These are phyloP conservation scores for Anarrhichthys ocellatus DNA, from an alignment of 2,113 vertebrate species.

Conservation along the genomic window DNA sequence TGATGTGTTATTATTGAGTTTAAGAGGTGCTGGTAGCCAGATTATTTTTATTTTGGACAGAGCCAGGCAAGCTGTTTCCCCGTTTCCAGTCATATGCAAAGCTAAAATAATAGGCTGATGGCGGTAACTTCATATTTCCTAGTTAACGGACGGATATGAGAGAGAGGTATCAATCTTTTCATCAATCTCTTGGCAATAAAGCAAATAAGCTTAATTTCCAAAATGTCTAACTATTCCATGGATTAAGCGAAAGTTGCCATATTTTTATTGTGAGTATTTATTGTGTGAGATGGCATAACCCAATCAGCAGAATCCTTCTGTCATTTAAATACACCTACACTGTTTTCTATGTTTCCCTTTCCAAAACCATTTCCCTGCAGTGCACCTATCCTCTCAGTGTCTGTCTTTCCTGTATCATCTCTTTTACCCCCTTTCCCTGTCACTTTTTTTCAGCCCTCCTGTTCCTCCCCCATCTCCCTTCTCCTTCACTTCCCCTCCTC, in stretches of 20 bases:
- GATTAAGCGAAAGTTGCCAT: background rate
- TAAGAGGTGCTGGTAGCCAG: background rate
- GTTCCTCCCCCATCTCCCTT: slow-evolving; percentile 17
- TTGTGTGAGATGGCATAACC: background rate
- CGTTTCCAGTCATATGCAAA: background rate
- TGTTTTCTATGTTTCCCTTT: background rate
- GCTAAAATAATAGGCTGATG: background rate
- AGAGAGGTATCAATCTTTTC: background rate
- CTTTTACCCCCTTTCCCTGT: slow-evolving; percentile 1
- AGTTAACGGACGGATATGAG: background rate
- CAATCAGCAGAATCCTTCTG: background rate
- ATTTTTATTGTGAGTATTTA: background rate
- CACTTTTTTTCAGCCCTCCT: slow-evolving; percentile 16
- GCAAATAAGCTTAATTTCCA: background rate
- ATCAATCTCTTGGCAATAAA: background rate
- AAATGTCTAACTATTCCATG: background rate
- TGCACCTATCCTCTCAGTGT: slow-evolving; percentile 16
- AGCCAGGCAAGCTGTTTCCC: background rate
- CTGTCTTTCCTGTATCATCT: slow-evolving; percentile 7
- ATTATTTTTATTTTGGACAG: background rate
- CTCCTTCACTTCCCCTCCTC: slow-evolving; percentile 29
- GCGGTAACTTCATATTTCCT: slow-evolving; percentile 21
- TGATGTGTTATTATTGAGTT: background rate
- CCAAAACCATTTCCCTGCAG: slow-evolving; percentile 13
- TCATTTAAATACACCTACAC: slow-evolving; percentile 27